Conservation (phyloP, 2,888 invertebrate genomes). For the Epinotia ramella region DNA sequence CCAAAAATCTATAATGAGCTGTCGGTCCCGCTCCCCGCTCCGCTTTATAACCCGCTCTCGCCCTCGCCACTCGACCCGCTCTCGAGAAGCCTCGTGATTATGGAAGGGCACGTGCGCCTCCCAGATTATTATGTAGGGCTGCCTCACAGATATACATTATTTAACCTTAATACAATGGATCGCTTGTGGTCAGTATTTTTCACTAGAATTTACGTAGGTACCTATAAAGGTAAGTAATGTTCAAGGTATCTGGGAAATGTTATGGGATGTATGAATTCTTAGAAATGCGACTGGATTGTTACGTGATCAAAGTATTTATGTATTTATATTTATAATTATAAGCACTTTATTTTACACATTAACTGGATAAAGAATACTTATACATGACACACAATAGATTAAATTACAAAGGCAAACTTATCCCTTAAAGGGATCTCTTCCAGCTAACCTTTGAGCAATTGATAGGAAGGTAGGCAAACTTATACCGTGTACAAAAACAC, state of each 20-base stretch:
- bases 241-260: not conserved
- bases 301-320: too few species aligned
- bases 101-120: slow-evolving; percentile 1
- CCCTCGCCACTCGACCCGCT: not conserved
- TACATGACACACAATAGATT: too few species aligned
- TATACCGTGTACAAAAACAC: too few species aligned
- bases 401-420: too few species aligned
- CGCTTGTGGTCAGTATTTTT: not conserved
- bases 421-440: too few species aligned
- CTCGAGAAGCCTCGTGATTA: not conserved
- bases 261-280: too few species aligned
- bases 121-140: not conserved
- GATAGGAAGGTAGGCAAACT: too few species aligned
- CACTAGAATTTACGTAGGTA: not conserved
- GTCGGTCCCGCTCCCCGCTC: not conserved
- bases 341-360: too few species aligned
- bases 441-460: too few species aligned
- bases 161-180: not conserved
- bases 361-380: too few species aligned
- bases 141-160: not conserved
- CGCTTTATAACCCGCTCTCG: not conserved
- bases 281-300: too few species aligned
- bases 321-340: too few species aligned
- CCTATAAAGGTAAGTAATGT: not conserved
- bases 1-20: not conserved